These are phyloP conservation scores for Lepus oiostolus DNA, from an alignment of 2,797 vertebrate genomes.

Conservation along the genomic window DNA sequence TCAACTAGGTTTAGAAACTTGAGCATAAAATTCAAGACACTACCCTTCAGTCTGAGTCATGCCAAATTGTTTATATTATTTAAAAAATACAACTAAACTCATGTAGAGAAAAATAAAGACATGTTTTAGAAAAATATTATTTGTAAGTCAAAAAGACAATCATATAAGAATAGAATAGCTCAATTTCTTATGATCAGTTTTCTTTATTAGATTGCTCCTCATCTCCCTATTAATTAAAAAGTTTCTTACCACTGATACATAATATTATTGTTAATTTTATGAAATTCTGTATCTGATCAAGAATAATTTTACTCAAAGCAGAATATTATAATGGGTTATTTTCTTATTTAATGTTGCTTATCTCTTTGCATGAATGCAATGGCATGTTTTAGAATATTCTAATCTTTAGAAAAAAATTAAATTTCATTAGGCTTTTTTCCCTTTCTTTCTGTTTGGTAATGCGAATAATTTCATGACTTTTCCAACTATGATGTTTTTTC, in stretches of 20 bases:
- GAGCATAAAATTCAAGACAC: background rate
- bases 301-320: background rate
- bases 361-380: background rate
- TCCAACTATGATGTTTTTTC: conserved; percentile 15
- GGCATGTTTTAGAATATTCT: background rate
- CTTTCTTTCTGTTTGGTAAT: conserved; percentile 13
- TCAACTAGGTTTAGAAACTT: background rate
- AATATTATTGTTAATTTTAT: conserved; percentile 12
- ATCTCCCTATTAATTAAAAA: background rate
- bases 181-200: conserved; percentile 26
- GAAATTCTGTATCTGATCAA: background rate
- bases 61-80: background rate
- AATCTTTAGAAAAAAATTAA: background rate
- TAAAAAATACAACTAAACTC: background rate
- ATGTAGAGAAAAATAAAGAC: background rate
- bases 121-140: conserved; percentile 48
- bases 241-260: background rate
- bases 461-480: background rate
- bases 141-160: conserved; percentile 23
- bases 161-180: conserved; percentile 10
- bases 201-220: background rate
- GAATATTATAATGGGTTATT: background rate
- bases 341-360: conserved; percentile 24
- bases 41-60: background rate
- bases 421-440: background rate